These are phyloP conservation scores for Indicator indicator DNA, from an alignment of 2,113 vertebrate species.

Conservation along the genomic window DNA sequence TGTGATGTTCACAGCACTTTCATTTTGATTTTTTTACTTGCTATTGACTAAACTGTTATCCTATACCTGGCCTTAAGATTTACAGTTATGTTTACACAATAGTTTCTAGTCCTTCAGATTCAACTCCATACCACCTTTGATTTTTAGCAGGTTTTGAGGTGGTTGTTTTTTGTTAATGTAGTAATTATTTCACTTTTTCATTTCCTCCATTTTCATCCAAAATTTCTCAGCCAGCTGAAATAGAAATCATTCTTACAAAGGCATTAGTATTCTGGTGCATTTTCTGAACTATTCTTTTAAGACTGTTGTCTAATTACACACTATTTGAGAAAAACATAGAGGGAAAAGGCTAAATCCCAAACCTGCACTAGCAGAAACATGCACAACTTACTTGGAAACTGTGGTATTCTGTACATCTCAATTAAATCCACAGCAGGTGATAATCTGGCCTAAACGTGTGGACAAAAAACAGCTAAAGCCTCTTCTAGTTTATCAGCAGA, in stretches of 20 bases:
- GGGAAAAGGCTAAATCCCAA: background rate
- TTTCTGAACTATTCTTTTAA: background rate
- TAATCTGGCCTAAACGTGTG: fast-evolving
- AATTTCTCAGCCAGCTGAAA: background rate
- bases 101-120: background rate
- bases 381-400: background rate
- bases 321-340: background rate
- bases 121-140: background rate
- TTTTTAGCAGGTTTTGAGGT: background rate
- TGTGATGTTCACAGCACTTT: background rate
- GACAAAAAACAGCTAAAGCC: background rate
- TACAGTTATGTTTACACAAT: background rate
- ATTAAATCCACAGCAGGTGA: background rate
- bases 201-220: background rate
- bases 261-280: background rate
- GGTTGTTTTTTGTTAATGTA: background rate
- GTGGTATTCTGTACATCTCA: background rate
- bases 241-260: background rate
- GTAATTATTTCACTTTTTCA: background rate
- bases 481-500: background rate
- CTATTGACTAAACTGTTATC: background rate
- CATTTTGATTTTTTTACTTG: conserved; percentile 6
- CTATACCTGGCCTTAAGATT: background rate
- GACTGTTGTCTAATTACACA: background rate
- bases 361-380: background rate